Evolutionary conservation across 2,113 vertebrate genomes (phyloP).

Genomic region (Grammomys surdaster): DNA sequence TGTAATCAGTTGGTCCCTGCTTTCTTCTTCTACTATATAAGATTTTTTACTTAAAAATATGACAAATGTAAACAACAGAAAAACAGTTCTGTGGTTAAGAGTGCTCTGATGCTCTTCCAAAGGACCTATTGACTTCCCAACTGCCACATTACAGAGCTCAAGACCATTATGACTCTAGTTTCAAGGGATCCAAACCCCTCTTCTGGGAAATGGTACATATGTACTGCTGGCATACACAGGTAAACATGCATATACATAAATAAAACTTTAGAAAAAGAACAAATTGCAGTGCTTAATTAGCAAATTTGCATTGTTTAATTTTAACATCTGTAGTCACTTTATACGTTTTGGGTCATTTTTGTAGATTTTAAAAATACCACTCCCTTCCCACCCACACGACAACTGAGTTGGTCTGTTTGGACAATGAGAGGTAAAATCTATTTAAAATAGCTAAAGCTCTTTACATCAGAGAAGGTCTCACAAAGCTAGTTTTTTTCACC

Average conservation of each 20-base stretch:
- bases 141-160: background rate
- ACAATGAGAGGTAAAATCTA: background rate
- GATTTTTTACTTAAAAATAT: conserved; percentile 72
- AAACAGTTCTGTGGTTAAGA: background rate
- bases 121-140: background rate
- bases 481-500: background rate
- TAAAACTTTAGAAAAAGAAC: background rate
- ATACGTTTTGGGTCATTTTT: conserved; percentile 52
- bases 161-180: background rate
- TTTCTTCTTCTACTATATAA: conserved; percentile 77
- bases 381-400: background rate
- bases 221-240: background rate
- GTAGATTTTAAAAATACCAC: conserved; percentile 62
- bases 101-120: background rate
- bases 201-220: background rate
- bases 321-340: conserved; percentile 56
- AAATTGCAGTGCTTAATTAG: conserved; percentile 72
- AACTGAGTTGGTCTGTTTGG: conserved; percentile 7
- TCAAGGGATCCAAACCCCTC: no score
- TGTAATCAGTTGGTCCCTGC: conserved; percentile 56
- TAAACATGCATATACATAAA: background rate
- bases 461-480: conserved; percentile 5
- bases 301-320: conserved; percentile 73
- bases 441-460: conserved; percentile 64
- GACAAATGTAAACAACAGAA: conserved; percentile 38